Percentiles rank a stretch among this genome's conserved stretches.
Evolutionary conservation across 2,113 vertebrate species (phyloP).

Genomic region (Corvus moneduloides): DNA sequence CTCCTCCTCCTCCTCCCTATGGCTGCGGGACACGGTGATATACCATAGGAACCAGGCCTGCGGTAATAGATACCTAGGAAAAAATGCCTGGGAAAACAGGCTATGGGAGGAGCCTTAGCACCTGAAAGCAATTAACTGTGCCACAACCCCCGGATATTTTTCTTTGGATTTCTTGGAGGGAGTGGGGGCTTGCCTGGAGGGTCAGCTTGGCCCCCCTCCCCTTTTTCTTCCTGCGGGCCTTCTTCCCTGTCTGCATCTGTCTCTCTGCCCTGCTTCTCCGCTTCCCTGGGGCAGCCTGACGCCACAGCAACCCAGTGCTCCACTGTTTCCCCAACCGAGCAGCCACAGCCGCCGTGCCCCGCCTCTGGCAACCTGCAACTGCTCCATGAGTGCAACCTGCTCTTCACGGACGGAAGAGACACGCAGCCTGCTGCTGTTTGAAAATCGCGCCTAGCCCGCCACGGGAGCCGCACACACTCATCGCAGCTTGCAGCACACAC

Average conservation of each 20-base stretch:
- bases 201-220: not conserved
- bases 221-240: not conserved
- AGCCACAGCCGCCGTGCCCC: accelerated
- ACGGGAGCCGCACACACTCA: not conserved
- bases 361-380: not conserved
- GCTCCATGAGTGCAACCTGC: not conserved
- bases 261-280: not conserved
- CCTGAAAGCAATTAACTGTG: not conserved
- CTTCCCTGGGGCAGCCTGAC: not conserved
- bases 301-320: too few species aligned
- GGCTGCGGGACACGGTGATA: too few species aligned
- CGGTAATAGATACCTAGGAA: too few species aligned
- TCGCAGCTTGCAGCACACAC: not conserved
- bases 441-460: accelerated
- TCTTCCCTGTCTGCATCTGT: not conserved
- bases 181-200: too few species aligned
- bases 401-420: too few species aligned
- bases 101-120: not conserved
- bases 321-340: not conserved
- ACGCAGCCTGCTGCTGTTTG: not conserved
- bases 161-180: not conserved
- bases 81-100: not conserved
- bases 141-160: not conserved
- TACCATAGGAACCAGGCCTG: too few species aligned
- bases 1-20: too few species aligned